Evolutionary conservation across 1,140 invertebrate genomes (phyloP).

Genomic region (Euborellia annulipes): DNA sequence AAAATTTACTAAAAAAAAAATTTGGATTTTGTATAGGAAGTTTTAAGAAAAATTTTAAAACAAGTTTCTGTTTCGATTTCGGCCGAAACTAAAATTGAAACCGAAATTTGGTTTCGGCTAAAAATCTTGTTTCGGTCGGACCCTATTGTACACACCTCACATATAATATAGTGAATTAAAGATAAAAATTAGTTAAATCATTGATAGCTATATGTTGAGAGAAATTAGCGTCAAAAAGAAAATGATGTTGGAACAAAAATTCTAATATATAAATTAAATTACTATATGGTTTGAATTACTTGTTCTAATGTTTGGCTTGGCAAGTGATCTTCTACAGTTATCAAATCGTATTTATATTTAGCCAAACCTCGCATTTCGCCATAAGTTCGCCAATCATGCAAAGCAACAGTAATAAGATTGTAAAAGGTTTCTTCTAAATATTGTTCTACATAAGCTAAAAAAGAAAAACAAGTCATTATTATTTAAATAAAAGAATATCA

Average conservation of each 20-base stretch:
- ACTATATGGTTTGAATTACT: conserved; percentile 23
- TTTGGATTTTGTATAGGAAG: no score
- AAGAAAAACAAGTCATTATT: no score
- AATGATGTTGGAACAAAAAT: neutral
- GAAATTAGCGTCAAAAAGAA: neutral
- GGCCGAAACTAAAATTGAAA: no score
- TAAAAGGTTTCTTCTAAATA: conserved; percentile 94
- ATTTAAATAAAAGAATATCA: no score
- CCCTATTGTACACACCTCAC: no score
- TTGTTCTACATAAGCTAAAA: conserved; percentile 57
- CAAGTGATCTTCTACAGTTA: conserved; percentile 75
- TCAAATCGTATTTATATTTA: conserved; percentile 64
- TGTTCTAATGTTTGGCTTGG: conserved; percentile 94
- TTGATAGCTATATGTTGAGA: neutral
- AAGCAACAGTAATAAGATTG: conserved; percentile 89
- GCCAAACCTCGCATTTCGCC: conserved; percentile 91
- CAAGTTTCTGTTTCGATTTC: no score
- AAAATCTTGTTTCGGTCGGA: no score
- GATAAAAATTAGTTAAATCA: no score
- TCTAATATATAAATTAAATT: conserved; percentile 1
- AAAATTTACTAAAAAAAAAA: no score
- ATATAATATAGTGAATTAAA: no score
- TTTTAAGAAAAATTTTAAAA: no score
- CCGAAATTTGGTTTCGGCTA: no score
- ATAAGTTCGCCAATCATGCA: conserved; percentile 96